Conservation (phyloP, 2,888 invertebrate species). For the Choreutis nemorana region DNA sequence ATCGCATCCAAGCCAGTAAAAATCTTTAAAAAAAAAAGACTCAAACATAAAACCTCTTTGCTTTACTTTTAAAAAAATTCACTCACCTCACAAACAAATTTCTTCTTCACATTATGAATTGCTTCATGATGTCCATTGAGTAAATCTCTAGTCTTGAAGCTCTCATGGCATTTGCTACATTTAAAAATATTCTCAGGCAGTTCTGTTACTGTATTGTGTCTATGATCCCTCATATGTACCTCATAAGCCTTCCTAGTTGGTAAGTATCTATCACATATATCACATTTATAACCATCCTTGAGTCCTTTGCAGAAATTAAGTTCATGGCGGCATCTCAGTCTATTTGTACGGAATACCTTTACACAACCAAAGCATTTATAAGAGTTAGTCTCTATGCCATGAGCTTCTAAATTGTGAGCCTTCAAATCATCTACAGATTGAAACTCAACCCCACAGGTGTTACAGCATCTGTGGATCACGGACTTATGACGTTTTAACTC, state of each 20-base stretch:
- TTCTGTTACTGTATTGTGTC: slow-evolving; percentile 22
- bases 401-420: slow-evolving; percentile 29
- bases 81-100: slow-evolving; percentile 51
- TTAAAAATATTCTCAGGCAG: slow-evolving; percentile 34
- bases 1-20: no score
- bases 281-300: slow-evolving; percentile 43
- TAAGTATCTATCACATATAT: slow-evolving; percentile 29
- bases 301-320: slow-evolving; percentile 36
- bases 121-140: slow-evolving; percentile 25
- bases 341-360: slow-evolving; percentile 31
- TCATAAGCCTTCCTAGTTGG: slow-evolving; percentile 35
- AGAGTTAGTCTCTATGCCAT: slow-evolving; percentile 31
- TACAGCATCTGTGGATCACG: slow-evolving; percentile 31
- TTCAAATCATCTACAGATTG: slow-evolving; percentile 19
- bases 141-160: slow-evolving; percentile 28
- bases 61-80: slow-evolving; percentile 1
- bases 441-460: slow-evolving; percentile 33
- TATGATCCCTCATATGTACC: slow-evolving; percentile 35
- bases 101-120: slow-evolving; percentile 27
- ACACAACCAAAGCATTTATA: slow-evolving; percentile 51
- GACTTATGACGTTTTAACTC: slow-evolving; percentile 18
- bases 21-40: no score
- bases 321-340: slow-evolving; percentile 35
- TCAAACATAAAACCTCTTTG: not conserved
- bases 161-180: slow-evolving; percentile 32